phyloP scores from a whole-genome alignment of 1,140 invertebrate genomes.

The Platyura marginata region DNA sequence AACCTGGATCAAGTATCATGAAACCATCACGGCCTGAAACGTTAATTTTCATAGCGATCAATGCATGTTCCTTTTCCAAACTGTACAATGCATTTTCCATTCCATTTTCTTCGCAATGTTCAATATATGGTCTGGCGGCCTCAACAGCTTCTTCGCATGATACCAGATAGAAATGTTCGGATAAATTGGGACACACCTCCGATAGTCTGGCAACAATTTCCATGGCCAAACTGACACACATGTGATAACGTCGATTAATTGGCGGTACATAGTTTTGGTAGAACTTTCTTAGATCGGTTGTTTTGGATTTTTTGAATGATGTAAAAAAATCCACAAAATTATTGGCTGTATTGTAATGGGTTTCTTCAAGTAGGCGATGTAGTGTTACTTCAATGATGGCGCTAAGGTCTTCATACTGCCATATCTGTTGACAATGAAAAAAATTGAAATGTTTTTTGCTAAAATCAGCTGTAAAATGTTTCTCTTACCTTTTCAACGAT shows the following conservation, averaged over 20 bases:
- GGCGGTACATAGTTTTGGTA: conserved; percentile 55
- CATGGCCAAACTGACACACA: conserved; percentile 71
- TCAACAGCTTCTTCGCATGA: conserved; percentile 77
- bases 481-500: conserved; percentile 14
- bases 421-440: too few relatives aligned
- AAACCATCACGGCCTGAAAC: conserved; percentile 53
- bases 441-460: not conserved
- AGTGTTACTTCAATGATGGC: conserved; percentile 53
- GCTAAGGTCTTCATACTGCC: conserved; percentile 62
- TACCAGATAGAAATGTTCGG: conserved; percentile 46
- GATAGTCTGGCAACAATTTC: conserved; percentile 47
- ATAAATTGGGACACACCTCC: conserved; percentile 41
- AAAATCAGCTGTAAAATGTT: not conserved
- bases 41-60: conserved; percentile 56
- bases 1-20: conserved; percentile 72
- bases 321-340: conserved; percentile 68
- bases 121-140: conserved; percentile 42
- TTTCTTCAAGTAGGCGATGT: conserved; percentile 55
- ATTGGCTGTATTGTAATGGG: conserved; percentile 70
- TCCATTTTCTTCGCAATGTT: conserved; percentile 25
- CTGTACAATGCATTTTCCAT: conserved; percentile 37
- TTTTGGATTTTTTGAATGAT: conserved; percentile 40
- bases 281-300: conserved; percentile 40
- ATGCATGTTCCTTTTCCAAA: conserved; percentile 75
- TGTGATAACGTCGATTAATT: conserved; percentile 59